Conservation (phyloP, 1,140 invertebrate genomes). For the Adoxophyes honmai region DNA sequence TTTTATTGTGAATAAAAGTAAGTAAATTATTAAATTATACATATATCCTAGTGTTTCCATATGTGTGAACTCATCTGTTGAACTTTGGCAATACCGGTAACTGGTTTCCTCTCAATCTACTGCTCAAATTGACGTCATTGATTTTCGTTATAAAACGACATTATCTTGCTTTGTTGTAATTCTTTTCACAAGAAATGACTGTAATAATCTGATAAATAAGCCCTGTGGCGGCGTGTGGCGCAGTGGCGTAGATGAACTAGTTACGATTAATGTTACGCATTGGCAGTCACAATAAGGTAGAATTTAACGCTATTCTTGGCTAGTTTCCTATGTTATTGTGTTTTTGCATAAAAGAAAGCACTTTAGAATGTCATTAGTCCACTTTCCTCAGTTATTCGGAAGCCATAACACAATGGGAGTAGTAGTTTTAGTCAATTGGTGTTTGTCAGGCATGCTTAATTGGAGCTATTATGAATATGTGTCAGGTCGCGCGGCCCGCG, state of each 20-base stretch:
- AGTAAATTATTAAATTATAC: constrained; percentile 36
- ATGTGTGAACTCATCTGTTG: not conserved
- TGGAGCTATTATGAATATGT: constrained; percentile 67
- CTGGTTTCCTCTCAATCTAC: constrained; percentile 8
- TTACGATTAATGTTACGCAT: not conserved
- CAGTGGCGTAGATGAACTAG: not conserved
- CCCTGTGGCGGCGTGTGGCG: not conserved
- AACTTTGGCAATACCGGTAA: not conserved
- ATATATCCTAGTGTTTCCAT: not conserved
- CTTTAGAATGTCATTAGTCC: constrained; percentile 20
- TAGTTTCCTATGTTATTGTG: constrained; percentile 23
- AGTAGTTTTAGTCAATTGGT: constrained; percentile 26
- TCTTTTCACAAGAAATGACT: constrained; percentile 14
- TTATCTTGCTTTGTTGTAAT: constrained; percentile 25
- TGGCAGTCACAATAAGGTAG: constrained; percentile 3
- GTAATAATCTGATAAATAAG: constrained; percentile 8
- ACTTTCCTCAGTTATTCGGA: constrained; percentile 24
- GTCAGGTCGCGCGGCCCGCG: constrained; percentile 48
- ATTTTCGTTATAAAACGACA: constrained; percentile 55
- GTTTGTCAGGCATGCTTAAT: constrained; percentile 55
- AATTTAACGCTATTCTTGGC: not conserved
- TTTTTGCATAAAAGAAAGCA: constrained; percentile 25
- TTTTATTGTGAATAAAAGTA: constrained; percentile 55
- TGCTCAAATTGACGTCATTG: constrained; percentile 57
- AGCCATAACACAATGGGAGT: constrained; percentile 23